A percentile compares a stretch with the other conserved stretches of the same genome.
phyloP scores from a whole-genome alignment of 1,140 invertebrate genomes.

The Diachasmimorpha longicaudata region DNA sequence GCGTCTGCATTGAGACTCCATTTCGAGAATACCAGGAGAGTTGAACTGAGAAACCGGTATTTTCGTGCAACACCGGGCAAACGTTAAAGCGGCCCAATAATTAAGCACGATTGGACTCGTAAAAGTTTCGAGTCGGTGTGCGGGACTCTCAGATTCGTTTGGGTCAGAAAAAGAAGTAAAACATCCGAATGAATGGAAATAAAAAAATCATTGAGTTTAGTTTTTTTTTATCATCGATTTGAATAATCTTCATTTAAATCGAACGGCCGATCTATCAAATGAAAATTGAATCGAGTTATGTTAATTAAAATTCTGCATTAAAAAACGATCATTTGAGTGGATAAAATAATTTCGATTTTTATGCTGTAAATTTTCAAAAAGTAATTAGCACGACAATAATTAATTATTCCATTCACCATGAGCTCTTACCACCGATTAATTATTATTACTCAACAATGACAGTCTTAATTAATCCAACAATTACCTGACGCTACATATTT shows the following conservation, averaged over 20 bases:
- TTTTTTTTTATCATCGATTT: neutral
- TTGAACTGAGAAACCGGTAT: slow-evolving; percentile 30
- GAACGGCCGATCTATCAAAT: neutral
- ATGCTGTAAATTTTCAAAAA: no score
- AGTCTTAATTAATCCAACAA: no score
- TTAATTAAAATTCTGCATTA: slow-evolving; percentile 33
- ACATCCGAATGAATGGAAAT: slow-evolving; percentile 30
- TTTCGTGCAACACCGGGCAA: slow-evolving; percentile 25
- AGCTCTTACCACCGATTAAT: no score
- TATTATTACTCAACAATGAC: no score
- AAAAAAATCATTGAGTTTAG: neutral
- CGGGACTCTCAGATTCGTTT: slow-evolving; percentile 1
- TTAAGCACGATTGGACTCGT: slow-evolving; percentile 57
- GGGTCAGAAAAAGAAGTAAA: slow-evolving; percentile 25
- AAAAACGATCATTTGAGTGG: neutral
- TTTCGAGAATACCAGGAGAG: slow-evolving; percentile 16
- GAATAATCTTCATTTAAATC: neutral
- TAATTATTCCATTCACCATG: no score
- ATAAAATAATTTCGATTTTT: neutral
- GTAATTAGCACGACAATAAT: no score
- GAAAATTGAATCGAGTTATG: neutral
- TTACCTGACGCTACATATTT: no score
- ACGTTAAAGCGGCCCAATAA: slow-evolving; percentile 47
- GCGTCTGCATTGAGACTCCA: slow-evolving; percentile 4
- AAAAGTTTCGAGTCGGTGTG: slow-evolving; percentile 47